Percentiles rank a stretch among this genome's conserved stretches.
phyloP scores from a whole-genome alignment of 1,140 invertebrate species.

The Brachionus koreanus region DNA sequence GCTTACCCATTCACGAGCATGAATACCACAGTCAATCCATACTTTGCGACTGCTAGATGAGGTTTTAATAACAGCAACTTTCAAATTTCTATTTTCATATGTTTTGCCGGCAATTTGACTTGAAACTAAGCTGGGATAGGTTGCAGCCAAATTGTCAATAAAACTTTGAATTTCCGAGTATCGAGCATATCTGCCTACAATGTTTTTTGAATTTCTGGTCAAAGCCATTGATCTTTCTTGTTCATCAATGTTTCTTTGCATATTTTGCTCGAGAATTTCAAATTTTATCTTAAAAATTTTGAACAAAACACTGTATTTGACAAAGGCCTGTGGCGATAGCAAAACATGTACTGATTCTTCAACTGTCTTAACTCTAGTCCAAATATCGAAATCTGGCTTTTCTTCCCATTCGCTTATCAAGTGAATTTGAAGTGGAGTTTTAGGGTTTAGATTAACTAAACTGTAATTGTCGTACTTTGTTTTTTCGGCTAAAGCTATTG shows the following conservation, averaged over 20 bases:
- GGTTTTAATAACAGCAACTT: constrained; percentile 20
- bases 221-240: constrained; percentile 9
- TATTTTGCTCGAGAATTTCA: constrained; percentile 15
- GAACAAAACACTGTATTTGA: constrained; percentile 28
- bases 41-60: not conserved
- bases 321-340: constrained; percentile 10
- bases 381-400: constrained; percentile 22
- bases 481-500: not conserved
- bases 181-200: not conserved
- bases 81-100: constrained; percentile 32
- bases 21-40: constrained; percentile 43
- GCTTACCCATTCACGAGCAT: constrained; percentile 54
- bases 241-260: constrained; percentile 26
- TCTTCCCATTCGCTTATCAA: constrained; percentile 13
- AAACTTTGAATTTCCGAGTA: constrained; percentile 35
- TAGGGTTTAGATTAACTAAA: not conserved
- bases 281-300: not conserved
- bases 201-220: constrained; percentile 1
- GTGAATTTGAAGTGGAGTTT: not conserved
- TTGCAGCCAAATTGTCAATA: constrained; percentile 32
- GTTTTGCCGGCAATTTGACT: not conserved
- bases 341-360: constrained; percentile 28
- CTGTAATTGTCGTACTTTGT: not conserved
- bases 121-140: not conserved
- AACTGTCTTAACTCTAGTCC: not conserved